Conservation (phyloP, 2,797 vertebrate genomes). For the Tragopan temminckii region DNA sequence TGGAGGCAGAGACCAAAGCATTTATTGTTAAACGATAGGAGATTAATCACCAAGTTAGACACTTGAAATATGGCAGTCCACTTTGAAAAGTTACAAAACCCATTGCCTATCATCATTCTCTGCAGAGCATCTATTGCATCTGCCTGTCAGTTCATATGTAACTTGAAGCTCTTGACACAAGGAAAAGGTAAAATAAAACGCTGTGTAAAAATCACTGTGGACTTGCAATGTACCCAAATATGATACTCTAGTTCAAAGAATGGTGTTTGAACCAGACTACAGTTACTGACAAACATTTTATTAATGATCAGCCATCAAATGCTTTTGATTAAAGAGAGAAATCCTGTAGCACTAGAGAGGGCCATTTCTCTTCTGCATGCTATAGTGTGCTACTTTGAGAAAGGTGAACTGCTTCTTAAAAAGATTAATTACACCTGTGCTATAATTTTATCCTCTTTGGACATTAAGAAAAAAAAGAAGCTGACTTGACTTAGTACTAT, state of each 20-base stretch:
- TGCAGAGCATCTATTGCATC: conserved; percentile 61
- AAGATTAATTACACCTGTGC: conserved; percentile 25
- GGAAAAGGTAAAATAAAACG: conserved; percentile 79
- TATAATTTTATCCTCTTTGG: conserved; percentile 18
- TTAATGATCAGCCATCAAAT: conserved; percentile 77
- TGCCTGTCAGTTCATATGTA: conserved; percentile 75
- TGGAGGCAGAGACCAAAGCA: conserved; percentile 66
- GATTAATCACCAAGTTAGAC: conserved; percentile 63
- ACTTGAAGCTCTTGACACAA: conserved; percentile 78
- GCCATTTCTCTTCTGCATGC: background rate
- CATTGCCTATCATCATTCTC: conserved; percentile 61
- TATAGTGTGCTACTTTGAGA: background rate
- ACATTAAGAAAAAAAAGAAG: conserved; percentile 1
- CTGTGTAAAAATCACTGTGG: conserved; percentile 72
- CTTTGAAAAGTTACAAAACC: conserved; percentile 73
- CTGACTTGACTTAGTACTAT: background rate
- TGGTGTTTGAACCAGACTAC: conserved; percentile 71
- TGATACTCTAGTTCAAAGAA: conserved; percentile 79
- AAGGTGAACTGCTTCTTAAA: conserved; percentile 32
- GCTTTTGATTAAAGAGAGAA: conserved; percentile 80
- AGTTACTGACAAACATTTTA: conserved; percentile 80
- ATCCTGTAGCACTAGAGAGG: conserved; percentile 10
- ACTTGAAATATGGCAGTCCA: conserved; percentile 73
- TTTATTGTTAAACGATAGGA: conserved; percentile 74
- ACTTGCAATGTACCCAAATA: conserved; percentile 70